These are phyloP conservation scores for Microcebus griseorufus DNA, from an alignment of 2,113 vertebrate genomes.

Conservation along the genomic window DNA sequence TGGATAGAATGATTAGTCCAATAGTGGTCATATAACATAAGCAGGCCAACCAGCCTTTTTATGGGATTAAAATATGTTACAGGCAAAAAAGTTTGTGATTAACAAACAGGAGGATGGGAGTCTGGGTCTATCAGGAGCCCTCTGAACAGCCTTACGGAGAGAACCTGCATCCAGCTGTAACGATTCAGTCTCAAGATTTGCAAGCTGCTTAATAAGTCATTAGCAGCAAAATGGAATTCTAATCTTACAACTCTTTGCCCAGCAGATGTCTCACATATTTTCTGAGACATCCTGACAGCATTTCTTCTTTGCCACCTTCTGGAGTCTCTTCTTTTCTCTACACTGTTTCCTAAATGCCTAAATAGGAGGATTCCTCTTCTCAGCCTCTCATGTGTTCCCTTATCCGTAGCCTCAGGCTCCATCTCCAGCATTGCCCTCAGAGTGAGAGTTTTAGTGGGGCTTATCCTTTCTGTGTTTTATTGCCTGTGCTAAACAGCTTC, in stretches of 20 bases:
- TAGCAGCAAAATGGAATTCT: slow-evolving; percentile 21
- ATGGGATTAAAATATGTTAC: background rate
- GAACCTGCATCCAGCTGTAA: background rate
- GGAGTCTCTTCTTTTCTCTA: background rate
- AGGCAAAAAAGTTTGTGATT: background rate
- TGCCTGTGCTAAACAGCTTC: background rate
- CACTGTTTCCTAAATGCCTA: background rate
- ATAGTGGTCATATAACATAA: background rate
- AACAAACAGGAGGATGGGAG: background rate
- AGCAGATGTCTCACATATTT: background rate
- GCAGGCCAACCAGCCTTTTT: background rate
- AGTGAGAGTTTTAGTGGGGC: background rate
- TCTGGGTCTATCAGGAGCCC: background rate
- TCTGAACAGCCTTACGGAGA: background rate
- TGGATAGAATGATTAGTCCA: background rate
- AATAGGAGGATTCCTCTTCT: background rate
- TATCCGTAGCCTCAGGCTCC: background rate
- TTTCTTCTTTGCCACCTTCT: background rate
- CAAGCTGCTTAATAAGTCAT: slow-evolving; percentile 17
- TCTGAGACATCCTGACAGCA: background rate
- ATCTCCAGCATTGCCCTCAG: background rate
- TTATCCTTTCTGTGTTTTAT: background rate
- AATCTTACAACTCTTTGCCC: background rate
- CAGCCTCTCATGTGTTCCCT: background rate
- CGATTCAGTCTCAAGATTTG: background rate